These are phyloP conservation scores for Lineus longissimus DNA, from an alignment of 1,140 invertebrate species.

Conservation along the genomic window DNA sequence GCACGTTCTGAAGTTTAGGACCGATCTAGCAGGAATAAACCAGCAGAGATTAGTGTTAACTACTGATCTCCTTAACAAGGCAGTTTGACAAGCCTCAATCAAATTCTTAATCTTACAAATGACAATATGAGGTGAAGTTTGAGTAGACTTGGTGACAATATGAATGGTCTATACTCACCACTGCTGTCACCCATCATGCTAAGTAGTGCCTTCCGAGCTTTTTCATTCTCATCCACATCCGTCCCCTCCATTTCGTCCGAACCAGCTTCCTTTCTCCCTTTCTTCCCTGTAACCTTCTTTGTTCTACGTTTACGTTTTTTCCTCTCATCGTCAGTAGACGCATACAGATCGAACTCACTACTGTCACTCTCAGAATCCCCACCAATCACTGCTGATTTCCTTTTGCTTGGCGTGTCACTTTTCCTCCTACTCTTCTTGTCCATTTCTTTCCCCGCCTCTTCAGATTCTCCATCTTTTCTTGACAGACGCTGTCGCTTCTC, in stretches of 20 bases:
- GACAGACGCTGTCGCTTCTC: background rate
- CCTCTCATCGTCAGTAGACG: conserved; percentile 8
- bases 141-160: too few species aligned
- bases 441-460: background rate
- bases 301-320: conserved; percentile 17
- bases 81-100: too few species aligned
- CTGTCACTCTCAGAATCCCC: conserved; percentile 8
- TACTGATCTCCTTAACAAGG: too few species aligned
- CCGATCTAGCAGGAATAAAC: too few species aligned
- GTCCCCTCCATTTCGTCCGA: background rate
- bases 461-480: background rate
- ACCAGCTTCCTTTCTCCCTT: background rate
- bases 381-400: background rate
- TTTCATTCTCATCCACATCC: too few species aligned
- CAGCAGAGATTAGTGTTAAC: too few species aligned
- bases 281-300: background rate
- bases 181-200: too few species aligned
- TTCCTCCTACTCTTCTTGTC: conserved; percentile 10
- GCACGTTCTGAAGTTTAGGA: too few species aligned
- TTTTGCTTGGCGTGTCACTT: background rate
- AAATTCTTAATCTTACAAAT: too few species aligned
- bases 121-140: too few species aligned
- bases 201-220: too few species aligned
- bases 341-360: conserved; percentile 6
- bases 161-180: too few species aligned